phyloP scores from a whole-genome alignment of 2,113 vertebrate genomes.

The Probosciger aterrimus region DNA sequence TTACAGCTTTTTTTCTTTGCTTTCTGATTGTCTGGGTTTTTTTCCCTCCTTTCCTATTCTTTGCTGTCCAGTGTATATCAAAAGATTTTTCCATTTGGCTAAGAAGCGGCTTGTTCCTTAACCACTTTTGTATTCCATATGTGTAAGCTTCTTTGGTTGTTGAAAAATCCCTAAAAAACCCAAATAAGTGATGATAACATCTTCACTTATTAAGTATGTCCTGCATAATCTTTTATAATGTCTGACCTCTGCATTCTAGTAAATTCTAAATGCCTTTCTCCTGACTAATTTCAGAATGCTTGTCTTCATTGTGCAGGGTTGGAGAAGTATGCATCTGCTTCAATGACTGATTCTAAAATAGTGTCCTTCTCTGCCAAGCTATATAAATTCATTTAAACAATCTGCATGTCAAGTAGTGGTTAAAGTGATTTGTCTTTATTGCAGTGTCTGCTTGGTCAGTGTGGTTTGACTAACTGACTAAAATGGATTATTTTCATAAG shows the following conservation, averaged over 20 bases:
- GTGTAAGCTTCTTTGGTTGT: neutral
- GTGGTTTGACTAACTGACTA: neutral
- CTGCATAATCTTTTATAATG: neutral
- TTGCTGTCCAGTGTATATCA: neutral
- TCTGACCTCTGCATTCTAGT: neutral
- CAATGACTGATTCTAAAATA: neutral
- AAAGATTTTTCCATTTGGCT: neutral
- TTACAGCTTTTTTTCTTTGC: neutral
- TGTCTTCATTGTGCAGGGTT: neutral
- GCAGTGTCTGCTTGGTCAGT: neutral
- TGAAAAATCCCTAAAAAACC: neutral
- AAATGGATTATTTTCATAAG: neutral
- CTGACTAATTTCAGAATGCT: neutral
- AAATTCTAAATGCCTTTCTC: neutral
- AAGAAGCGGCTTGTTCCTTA: neutral
- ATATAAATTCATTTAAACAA: neutral
- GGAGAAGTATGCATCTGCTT: neutral
- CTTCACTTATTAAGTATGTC: neutral
- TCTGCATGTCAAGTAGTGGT: neutral
- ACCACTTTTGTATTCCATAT: neutral
- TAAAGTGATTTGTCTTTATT: neutral
- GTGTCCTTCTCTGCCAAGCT: neutral
- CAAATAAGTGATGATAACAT: neutral
- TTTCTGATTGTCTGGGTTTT: neutral
- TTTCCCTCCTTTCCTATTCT: neutral